Percentiles rank a stretch among this genome's conserved stretches.
phyloP scores from a whole-genome alignment of 2,113 vertebrate species.

The Sorex araneus region DNA sequence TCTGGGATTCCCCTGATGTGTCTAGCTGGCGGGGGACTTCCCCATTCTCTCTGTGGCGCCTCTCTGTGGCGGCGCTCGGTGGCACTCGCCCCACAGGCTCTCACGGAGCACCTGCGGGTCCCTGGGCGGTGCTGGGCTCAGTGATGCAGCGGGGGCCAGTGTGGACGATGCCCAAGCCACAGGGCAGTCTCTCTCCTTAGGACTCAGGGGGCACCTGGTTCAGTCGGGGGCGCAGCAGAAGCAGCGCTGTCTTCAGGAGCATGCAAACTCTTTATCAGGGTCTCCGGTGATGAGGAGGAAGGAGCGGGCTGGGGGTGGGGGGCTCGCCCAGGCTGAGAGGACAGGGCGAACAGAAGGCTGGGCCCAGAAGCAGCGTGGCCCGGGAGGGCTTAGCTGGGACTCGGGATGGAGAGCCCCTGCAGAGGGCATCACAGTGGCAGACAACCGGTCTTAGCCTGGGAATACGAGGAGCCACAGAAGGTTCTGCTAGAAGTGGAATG shows the following conservation, averaged over 20 bases:
- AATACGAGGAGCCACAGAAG: neutral
- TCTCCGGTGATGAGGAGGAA: neutral
- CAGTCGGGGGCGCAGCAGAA: neutral
- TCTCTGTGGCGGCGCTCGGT: neutral
- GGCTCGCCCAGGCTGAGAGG: neutral
- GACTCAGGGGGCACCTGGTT: neutral
- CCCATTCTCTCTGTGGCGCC: neutral
- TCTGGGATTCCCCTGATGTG: neutral
- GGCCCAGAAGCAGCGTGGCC: too few species aligned
- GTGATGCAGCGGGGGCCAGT: accelerated
- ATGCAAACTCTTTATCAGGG: neutral
- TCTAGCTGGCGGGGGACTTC: neutral
- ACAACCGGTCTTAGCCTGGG: neutral
- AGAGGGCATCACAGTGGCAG: neutral
- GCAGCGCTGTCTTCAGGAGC: neutral
- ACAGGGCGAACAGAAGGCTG: neutral
- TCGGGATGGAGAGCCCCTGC: neutral
- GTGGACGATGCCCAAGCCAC: neutral
- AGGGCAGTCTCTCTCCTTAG: neutral
- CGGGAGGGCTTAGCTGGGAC: neutral
- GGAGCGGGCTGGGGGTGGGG: neutral
- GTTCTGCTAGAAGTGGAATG: neutral
- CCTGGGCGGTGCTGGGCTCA: neutral
- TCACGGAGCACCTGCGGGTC: neutral
- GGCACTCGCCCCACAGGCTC: neutral